These are phyloP conservation scores for Oryzaephilus surinamensis DNA, from an alignment of 1,140 invertebrate genomes.

Conservation along the genomic window DNA sequence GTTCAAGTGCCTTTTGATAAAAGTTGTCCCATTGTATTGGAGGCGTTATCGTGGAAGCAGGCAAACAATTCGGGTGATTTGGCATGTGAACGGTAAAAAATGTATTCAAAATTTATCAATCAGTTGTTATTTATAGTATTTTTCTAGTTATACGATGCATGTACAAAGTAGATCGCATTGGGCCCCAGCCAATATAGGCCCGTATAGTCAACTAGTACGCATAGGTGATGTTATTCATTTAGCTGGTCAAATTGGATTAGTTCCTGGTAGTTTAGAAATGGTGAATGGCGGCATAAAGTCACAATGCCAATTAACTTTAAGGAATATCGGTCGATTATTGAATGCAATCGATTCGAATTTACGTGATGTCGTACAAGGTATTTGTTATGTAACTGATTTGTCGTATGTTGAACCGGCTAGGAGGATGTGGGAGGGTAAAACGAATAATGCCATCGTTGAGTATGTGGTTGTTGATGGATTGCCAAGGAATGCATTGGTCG, in stretches of 20 bases:
- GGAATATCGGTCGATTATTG: conserved; percentile 71
- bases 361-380: conserved; percentile 69
- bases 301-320: conserved; percentile 70
- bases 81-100: conserved; percentile 27
- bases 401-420: conserved; percentile 60
- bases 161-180: conserved; percentile 92
- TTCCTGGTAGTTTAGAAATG: conserved; percentile 72
- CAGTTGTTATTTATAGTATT: conserved; percentile 1
- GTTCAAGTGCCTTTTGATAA: conserved; percentile 67
- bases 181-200: conserved; percentile 92
- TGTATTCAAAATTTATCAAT: neutral
- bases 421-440: conserved; percentile 68
- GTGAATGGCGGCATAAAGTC: conserved; percentile 57
- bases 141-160: conserved; percentile 65
- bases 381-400: conserved; percentile 68
- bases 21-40: conserved; percentile 65
- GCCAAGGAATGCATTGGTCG: conserved; percentile 69
- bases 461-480: conserved; percentile 72
- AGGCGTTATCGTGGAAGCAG: conserved; percentile 58
- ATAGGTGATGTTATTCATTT: conserved; percentile 72
- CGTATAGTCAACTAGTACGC: conserved; percentile 85
- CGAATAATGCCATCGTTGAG: conserved; percentile 79
- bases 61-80: conserved; percentile 14
- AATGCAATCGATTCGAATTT: conserved; percentile 67
- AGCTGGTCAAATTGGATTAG: conserved; percentile 83